A percentile compares a stretch with the other conserved stretches of the same genome.
Conservation (phyloP, 64 coral and sea anemone genomes). For the Dendrophyllia cribrosa region DNA sequence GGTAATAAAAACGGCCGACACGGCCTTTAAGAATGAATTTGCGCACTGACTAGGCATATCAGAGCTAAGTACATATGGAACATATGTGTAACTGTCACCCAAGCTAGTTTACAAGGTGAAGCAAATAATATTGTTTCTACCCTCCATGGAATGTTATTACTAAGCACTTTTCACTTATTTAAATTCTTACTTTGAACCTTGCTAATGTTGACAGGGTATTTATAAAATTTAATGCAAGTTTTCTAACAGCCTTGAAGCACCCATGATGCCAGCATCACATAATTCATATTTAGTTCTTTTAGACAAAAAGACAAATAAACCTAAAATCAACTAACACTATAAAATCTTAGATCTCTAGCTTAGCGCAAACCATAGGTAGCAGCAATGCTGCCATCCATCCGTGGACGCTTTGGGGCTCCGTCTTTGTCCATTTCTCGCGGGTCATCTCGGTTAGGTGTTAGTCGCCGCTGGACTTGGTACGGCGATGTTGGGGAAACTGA, state of each 20-base stretch:
- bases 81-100: too few species aligned
- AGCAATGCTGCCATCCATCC: conserved; percentile 26
- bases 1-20: too few species aligned
- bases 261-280: conserved; percentile 53
- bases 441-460: conserved; percentile 55
- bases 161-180: too few species aligned
- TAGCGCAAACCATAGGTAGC: conserved; percentile 67
- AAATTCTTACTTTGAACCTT: too few species aligned
- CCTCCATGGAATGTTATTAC: too few species aligned
- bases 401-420: conserved; percentile 35
- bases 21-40: too few species aligned
- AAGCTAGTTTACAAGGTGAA: too few species aligned
- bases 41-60: too few species aligned
- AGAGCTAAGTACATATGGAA: too few species aligned
- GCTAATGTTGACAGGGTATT: too few species aligned
- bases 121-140: too few species aligned
- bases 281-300: not conserved
- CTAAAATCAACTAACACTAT: conserved; percentile 30
- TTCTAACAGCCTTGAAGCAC: conserved; percentile 25
- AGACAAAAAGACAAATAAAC: conserved; percentile 8
- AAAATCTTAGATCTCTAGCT: not conserved
- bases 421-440: conserved; percentile 39
- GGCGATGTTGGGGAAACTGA: conserved; percentile 77
- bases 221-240: not conserved
- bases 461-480: conserved; percentile 40